Conservation (phyloP, 2,797 vertebrate species). For the Chaunax sp. region DNA sequence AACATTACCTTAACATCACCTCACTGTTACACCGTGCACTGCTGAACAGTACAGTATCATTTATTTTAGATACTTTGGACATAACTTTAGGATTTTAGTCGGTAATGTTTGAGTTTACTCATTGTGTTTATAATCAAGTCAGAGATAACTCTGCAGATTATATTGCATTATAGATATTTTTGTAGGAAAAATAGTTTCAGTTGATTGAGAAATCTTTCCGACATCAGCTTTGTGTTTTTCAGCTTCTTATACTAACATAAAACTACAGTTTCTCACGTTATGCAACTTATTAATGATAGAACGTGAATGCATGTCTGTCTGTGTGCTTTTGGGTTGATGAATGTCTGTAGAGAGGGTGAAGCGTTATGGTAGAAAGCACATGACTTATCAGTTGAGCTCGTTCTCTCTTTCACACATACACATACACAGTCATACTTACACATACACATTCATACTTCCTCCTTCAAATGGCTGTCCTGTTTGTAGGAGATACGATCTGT, state of each 20-base stretch:
- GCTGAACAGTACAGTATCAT: not conserved
- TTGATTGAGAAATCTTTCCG: conserved; percentile 3
- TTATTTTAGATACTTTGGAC: not conserved
- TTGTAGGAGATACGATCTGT: conserved; percentile 68
- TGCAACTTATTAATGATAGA: conserved; percentile 31
- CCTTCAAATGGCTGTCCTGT: conserved; percentile 57
- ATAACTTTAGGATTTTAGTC: not conserved
- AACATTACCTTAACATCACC: not conserved
- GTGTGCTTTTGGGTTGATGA: conserved; percentile 48
- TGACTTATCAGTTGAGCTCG: conserved; percentile 47
- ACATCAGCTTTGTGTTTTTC: conserved; percentile 18
- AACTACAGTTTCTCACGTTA: conserved; percentile 21
- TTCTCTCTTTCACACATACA: conserved; percentile 19
- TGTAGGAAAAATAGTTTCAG: not conserved
- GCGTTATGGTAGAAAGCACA: conserved; percentile 33
- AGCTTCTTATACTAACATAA: conserved; percentile 14
- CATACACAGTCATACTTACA: not conserved
- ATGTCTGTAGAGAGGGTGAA: conserved; percentile 43
- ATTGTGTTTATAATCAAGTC: no score
- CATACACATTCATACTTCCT: conserved; percentile 22
- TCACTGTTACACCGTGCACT: not conserved
- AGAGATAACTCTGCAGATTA: no score
- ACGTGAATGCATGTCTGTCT: conserved; percentile 37
- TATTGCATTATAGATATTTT: conserved; percentile 1
- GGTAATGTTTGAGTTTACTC: not conserved